Conservation (phyloP, 2,888 invertebrate genomes). For the Acanthopleura granulata region DNA sequence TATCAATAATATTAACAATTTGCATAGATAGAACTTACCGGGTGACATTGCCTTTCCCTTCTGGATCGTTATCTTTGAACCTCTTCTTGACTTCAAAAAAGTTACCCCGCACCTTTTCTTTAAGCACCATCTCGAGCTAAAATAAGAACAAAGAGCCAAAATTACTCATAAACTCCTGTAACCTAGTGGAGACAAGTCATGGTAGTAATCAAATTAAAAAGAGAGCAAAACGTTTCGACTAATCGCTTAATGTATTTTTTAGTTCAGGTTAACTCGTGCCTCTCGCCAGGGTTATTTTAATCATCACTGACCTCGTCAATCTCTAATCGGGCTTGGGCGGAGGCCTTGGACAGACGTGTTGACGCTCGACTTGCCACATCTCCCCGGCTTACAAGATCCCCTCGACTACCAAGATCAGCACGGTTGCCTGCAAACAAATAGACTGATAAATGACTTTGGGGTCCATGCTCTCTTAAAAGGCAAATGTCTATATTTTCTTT, state of each 20-base stretch:
- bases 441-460: too few relatives aligned
- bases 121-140: conserved; percentile 59
- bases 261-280: background rate
- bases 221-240: too few relatives aligned
- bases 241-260: too few relatives aligned
- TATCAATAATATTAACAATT: too few relatives aligned
- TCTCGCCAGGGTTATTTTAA: too few relatives aligned
- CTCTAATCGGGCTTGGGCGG: conserved; percentile 62
- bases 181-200: too few relatives aligned
- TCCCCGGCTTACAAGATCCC: conserved; percentile 33
- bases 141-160: background rate
- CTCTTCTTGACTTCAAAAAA: conserved; percentile 64
- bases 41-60: conserved; percentile 66
- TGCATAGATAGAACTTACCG: conserved; percentile 43
- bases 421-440: conserved; percentile 49
- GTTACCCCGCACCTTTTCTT: conserved; percentile 58
- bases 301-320: conserved; percentile 59
- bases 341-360: conserved; percentile 55
- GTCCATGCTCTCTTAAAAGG: too few relatives aligned
- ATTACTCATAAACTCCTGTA: too few relatives aligned
- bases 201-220: too few relatives aligned
- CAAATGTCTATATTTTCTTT: too few relatives aligned
- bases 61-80: conserved; percentile 68
- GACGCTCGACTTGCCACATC: conserved; percentile 45
- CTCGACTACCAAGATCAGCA: conserved; percentile 48